Conservation (phyloP, 2,888 invertebrate genomes). For the Mantis religiosa region DNA sequence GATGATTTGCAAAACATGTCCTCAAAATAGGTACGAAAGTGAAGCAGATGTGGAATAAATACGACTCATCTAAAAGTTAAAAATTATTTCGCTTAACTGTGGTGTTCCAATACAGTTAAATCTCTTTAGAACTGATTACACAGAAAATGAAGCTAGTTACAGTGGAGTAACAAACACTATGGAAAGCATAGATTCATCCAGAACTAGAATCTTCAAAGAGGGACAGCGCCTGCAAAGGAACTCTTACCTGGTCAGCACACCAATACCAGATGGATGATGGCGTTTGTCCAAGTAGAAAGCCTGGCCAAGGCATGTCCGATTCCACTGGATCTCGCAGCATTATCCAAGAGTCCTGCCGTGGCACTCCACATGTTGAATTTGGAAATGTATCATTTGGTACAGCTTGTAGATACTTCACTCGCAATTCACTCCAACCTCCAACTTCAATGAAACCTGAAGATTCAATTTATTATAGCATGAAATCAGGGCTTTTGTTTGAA, state of each 20-base stretch:
- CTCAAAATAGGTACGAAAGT: too few species aligned
- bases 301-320: conserved; percentile 14
- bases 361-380: background rate
- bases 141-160: too few species aligned
- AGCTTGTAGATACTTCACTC: background rate
- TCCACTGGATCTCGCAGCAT: background rate
- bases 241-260: conserved; percentile 13
- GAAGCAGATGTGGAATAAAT: too few species aligned
- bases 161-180: too few species aligned
- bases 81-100: too few species aligned
- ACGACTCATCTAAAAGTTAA: too few species aligned
- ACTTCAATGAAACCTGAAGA: conserved; percentile 3
- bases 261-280: conserved; percentile 9
- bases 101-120: too few species aligned
- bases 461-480: background rate
- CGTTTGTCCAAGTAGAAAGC: conserved; percentile 4
- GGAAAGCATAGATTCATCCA: background rate
- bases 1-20: too few species aligned
- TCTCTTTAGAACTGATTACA: too few species aligned
- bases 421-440: background rate
- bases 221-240: background rate
- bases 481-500: too few species aligned
- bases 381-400: background rate
- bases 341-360: conserved; percentile 11
- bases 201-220: background rate